These are phyloP conservation scores for Mythimna lalbum DNA, from an alignment of 2,888 invertebrate species.

Conservation along the genomic window DNA sequence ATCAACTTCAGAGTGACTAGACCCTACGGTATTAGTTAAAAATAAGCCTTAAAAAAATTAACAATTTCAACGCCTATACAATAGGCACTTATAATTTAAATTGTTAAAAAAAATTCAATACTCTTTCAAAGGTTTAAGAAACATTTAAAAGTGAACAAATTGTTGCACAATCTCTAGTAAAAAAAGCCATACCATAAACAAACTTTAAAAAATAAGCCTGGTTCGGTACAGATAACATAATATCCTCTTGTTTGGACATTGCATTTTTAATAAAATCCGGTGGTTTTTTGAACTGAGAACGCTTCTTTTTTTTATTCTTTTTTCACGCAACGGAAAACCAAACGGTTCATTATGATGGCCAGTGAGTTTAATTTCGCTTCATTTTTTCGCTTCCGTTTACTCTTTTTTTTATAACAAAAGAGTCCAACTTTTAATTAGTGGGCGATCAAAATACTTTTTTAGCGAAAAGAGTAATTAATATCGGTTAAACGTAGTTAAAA, in stretches of 20 bases:
- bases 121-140: no score
- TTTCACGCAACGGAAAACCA: conserved; percentile 29
- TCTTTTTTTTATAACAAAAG: conserved; percentile 19
- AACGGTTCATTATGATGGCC: conserved; percentile 12
- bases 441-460: conserved; percentile 24
- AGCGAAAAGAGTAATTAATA: conserved; percentile 12
- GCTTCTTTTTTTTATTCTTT: conserved; percentile 10
- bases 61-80: no score
- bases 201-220: not conserved
- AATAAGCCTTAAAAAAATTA: no score
- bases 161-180: no score
- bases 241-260: conserved; percentile 24
- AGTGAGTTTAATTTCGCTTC: conserved; percentile 43
- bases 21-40: no score
- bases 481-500: not conserved
- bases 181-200: no score
- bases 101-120: no score
- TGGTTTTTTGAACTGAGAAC: conserved; percentile 11
- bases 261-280: conserved; percentile 19
- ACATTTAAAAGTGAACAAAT: no score
- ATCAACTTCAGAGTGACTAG: no score
- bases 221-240: not conserved
- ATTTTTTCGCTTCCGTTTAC: conserved; percentile 28
- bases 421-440: conserved; percentile 31
- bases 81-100: no score